A percentile compares a stretch with the other conserved stretches of the same genome.
These are phyloP conservation scores for Noctua janthina DNA, from an alignment of 2,888 invertebrate genomes.

Conservation along the genomic window DNA sequence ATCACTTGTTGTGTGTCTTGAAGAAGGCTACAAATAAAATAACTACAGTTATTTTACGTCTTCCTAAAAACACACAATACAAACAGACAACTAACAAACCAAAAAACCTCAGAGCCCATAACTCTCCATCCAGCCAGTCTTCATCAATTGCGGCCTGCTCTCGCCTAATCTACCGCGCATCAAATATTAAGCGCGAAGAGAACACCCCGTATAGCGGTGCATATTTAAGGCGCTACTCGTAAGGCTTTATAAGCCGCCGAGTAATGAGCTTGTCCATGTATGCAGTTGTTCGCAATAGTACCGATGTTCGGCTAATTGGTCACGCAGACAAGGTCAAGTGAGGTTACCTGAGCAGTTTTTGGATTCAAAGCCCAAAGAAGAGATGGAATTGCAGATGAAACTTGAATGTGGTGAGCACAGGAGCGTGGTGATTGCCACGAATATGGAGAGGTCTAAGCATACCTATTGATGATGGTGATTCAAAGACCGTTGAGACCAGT, in stretches of 20 bases:
- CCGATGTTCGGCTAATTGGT: conserved; percentile 42
- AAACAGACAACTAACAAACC: not conserved
- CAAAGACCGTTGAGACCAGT: not conserved
- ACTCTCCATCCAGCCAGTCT: conserved; percentile 8
- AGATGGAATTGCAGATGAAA: not conserved
- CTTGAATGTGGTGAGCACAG: not conserved
- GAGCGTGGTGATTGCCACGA: not conserved
- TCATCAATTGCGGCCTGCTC: conserved; percentile 23
- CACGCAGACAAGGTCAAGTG: conserved; percentile 49
- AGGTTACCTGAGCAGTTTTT: conserved; percentile 27
- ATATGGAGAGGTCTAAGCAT: not conserved
- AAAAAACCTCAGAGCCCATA: conserved; percentile 17
- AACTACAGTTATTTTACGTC: not conserved
- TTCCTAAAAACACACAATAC: not conserved
- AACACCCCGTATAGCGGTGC: conserved; percentile 76
- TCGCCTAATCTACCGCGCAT: conserved; percentile 37
- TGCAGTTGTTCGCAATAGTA: conserved; percentile 53
- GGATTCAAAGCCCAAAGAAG: not conserved
- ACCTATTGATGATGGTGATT: not conserved
- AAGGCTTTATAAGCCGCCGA: conserved; percentile 79
- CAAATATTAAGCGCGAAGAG: conserved; percentile 41
- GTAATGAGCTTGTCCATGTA: conserved; percentile 77
- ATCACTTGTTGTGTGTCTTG: too few species aligned
- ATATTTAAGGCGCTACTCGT: conserved; percentile 82
- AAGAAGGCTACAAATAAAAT: not conserved